Evolutionary conservation across 2,797 vertebrate species (phyloP).

Genomic region (Toxotes lorentzi): DNA sequence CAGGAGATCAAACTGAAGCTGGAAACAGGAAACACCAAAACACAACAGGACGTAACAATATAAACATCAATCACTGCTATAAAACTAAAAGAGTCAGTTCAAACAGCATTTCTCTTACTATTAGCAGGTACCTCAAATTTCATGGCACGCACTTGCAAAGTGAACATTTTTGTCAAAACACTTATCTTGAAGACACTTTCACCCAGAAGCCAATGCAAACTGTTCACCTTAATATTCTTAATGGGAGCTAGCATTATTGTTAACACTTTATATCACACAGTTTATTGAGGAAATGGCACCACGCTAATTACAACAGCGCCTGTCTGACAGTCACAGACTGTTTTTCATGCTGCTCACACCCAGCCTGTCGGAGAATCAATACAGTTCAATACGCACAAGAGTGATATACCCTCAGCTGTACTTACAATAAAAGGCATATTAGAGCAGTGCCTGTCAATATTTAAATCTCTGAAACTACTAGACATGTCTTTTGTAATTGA

Average conservation of each 20-base stretch:
- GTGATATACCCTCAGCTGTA: slow-evolving; percentile 34
- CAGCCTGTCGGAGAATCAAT: slow-evolving; percentile 64
- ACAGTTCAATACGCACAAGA: slow-evolving; percentile 58
- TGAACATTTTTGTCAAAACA: neutral
- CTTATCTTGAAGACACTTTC: slow-evolving; percentile 9
- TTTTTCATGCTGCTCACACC: slow-evolving; percentile 57
- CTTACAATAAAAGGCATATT: slow-evolving; percentile 39
- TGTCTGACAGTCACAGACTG: slow-evolving; percentile 51
- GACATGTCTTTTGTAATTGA: neutral
- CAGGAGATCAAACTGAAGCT: too few species aligned
- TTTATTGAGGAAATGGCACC: slow-evolving; percentile 57
- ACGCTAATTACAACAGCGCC: slow-evolving; percentile 66
- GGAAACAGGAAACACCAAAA: too few species aligned
- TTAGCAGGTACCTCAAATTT: neutral
- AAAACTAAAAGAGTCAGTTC: neutral
- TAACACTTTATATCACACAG: slow-evolving; percentile 46
- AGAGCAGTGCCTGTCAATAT: slow-evolving; percentile 28
- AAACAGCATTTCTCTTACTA: neutral
- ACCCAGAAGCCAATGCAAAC: slow-evolving; percentile 5
- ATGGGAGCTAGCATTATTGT: slow-evolving; percentile 24
- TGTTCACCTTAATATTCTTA: slow-evolving; percentile 31
- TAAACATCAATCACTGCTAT: neutral
- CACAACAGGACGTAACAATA: too few species aligned
- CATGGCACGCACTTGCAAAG: neutral
- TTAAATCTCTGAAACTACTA: slow-evolving; percentile 21